phyloP scores from a whole-genome alignment of 1,140 invertebrate species.

The Euborellia annulipes region DNA sequence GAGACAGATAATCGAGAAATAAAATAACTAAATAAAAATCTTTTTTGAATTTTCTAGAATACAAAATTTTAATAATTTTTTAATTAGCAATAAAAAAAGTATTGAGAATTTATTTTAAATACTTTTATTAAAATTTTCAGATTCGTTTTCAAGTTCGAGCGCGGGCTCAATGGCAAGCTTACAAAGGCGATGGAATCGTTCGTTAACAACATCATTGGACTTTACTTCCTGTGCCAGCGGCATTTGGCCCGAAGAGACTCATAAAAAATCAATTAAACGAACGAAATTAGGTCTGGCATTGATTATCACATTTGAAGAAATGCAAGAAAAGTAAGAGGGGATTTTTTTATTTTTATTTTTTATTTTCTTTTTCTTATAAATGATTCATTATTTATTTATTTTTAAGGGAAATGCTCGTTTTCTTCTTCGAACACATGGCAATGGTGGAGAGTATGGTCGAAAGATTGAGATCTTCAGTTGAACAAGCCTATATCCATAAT shows the following conservation, averaged over 20 bases:
- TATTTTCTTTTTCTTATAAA: not conserved
- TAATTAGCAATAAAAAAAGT: too few species aligned
- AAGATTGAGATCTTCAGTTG: constrained; percentile 44
- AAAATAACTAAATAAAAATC: too few species aligned
- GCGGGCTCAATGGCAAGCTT: constrained; percentile 37
- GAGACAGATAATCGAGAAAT: too few species aligned
- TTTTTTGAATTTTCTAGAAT: too few species aligned
- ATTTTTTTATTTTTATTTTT: constrained; percentile 4
- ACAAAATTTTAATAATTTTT: too few species aligned
- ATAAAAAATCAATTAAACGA: constrained; percentile 23
- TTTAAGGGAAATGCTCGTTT: constrained; percentile 40
- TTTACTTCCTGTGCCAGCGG: constrained; percentile 11
- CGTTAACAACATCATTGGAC: constrained; percentile 36
- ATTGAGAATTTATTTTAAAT: too few species aligned
- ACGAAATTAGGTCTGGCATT: constrained; percentile 37
- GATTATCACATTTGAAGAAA: constrained; percentile 24
- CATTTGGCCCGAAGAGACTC: constrained; percentile 13
- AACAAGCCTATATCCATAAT: constrained; percentile 35
- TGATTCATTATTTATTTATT: constrained; percentile 4
- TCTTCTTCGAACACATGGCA: constrained; percentile 64
- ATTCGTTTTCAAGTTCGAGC: too few species aligned
- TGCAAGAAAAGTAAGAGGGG: not conserved
- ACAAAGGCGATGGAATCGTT: constrained; percentile 35
- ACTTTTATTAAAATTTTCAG: too few species aligned
- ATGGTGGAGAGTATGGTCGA: constrained; percentile 63